These are phyloP conservation scores for Plutomurus gul DNA, from an alignment of 1,140 invertebrate genomes.

Conservation along the genomic window DNA sequence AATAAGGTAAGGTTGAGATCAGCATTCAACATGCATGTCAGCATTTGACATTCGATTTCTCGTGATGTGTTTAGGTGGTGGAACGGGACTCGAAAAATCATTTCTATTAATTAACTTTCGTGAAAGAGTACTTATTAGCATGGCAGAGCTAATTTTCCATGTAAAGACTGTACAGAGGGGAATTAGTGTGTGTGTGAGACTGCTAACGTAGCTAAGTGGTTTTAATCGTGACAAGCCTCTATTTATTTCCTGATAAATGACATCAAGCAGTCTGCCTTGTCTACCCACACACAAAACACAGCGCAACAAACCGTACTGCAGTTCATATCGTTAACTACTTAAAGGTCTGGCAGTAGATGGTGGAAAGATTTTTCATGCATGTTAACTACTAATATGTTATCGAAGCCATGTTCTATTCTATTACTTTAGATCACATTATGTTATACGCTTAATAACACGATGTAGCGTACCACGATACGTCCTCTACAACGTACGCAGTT, in stretches of 20 bases:
- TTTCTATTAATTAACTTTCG: conserved; percentile 16
- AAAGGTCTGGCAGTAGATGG: neutral
- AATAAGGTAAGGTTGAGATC: too few relatives aligned
- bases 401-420: conserved; percentile 13
- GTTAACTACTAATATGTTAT: conserved; percentile 32
- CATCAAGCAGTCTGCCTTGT: neutral
- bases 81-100: too few relatives aligned
- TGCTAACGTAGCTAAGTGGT: conserved; percentile 35
- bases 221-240: conserved; percentile 47
- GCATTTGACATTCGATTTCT: too few relatives aligned
- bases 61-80: too few relatives aligned
- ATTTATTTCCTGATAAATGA: conserved; percentile 47
- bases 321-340: neutral
- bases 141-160: neutral
- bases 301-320: neutral
- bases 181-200: neutral
- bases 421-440: conserved; percentile 7
- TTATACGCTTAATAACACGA: neutral
- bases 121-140: neutral
- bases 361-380: conserved; percentile 36
- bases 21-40: neutral
- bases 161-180: neutral
- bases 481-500: too few relatives aligned
- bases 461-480: neutral
- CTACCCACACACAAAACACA: neutral